Evolutionary conservation across 92 coral and sea anemone genomes (phyloP), one percentile per base, ranked within the genome.

Genomic region (Pocillopora grandis): DNA sequence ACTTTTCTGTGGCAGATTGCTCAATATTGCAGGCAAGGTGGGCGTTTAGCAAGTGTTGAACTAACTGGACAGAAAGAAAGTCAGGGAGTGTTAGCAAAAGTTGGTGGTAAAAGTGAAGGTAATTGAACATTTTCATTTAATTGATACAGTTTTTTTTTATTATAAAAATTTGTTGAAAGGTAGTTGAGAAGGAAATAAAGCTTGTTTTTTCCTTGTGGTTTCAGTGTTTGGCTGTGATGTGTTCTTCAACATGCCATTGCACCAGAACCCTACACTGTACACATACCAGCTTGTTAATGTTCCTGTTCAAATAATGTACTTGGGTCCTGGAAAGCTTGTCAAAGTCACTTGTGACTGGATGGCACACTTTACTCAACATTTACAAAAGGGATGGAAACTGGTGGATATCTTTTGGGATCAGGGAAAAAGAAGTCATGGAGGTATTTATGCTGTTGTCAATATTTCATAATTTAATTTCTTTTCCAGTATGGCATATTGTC

Each of bases 291-390:
- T 92, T 72, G 88, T 96, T 9, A 96, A 96, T 66, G 95, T 96
- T 58, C 97, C 99, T 13, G 99, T 96, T 5, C 92, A 93, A 76
- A 68, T 96, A 6, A 94, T 94, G 94, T 94, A 94, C 87, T 89
- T 96, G n/a, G 99, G 98, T 18, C 95, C 99, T 19, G 96, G 98
- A 31, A 90, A 96, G 76, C 89, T 96, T 59, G 98, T 96, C 21
- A 96, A 96, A 74, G 98, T 96, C 87, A 90, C 98, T 7, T 96
- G 99, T 84, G 98, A 96, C 23, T 96, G 99, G 99, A 92, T 94
- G 99, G 85, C 82, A 42, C 94, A 96, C 89, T 96, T 96, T 77
- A 84, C 92, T 11, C 76, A 86, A 75, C 85, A 90, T 62, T 84
- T 96, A 17, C 96, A 92, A 16, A 93, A 89, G 75, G 99, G 99